A percentile compares a stretch with the other conserved stretches of the same genome.
Conservation (phyloP, 2,888 invertebrate genomes). For the Brachynemurus nebulosus region DNA sequence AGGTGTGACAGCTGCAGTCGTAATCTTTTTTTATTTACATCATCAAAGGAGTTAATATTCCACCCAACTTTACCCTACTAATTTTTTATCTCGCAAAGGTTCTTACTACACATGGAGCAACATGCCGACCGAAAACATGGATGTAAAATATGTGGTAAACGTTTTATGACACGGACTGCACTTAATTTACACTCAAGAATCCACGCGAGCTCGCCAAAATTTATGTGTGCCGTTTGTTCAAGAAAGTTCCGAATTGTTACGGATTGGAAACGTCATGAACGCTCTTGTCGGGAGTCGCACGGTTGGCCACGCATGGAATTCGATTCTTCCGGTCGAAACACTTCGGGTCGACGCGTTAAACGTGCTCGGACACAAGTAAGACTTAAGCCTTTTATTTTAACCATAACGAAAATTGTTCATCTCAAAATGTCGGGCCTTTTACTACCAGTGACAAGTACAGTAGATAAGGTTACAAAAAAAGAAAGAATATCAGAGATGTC, state of each 20-base stretch:
- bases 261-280: constrained; percentile 7
- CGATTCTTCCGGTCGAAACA: too few relatives aligned
- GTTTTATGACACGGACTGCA: constrained; percentile 4
- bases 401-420: too few relatives aligned
- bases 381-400: too few relatives aligned
- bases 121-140: constrained; percentile 6
- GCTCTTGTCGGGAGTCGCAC: not conserved
- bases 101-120: constrained; percentile 6
- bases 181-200: constrained; percentile 3
- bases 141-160: constrained; percentile 5
- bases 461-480: too few relatives aligned
- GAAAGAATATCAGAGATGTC: too few relatives aligned
- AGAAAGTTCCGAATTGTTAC: constrained; percentile 2
- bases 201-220: not conserved
- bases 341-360: too few relatives aligned
- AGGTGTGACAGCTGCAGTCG: too few relatives aligned
- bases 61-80: not conserved
- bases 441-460: too few relatives aligned
- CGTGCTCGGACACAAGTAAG: too few relatives aligned
- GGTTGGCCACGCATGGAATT: constrained; percentile 4
- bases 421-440: too few relatives aligned
- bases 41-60: not conserved
- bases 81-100: not conserved
- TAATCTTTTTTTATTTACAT: too few relatives aligned
- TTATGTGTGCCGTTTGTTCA: constrained; percentile 2